phyloP scores from a whole-genome alignment of 2,113 vertebrate species.

The Arizona elegans region DNA sequence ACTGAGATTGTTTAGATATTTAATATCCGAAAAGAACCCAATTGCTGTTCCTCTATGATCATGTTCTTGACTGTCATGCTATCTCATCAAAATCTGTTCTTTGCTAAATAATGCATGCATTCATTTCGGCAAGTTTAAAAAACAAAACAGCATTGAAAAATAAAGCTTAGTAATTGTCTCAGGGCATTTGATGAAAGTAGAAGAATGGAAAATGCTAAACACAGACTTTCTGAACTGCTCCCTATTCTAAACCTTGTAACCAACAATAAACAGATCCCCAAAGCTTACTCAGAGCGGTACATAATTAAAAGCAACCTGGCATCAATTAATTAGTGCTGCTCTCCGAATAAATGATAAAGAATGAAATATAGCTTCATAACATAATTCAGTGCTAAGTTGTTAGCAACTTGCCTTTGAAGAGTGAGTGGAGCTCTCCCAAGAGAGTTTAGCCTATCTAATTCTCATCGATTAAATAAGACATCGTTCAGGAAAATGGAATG shows the following conservation, averaged over 20 bases:
- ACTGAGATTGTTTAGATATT: not conserved
- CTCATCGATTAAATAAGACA: conserved; percentile 18
- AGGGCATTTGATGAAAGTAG: not conserved
- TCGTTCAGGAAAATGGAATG: conserved; percentile 18
- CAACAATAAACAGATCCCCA: conserved; percentile 21
- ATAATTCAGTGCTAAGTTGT: not conserved
- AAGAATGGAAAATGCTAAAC: not conserved
- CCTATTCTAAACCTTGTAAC: not conserved
- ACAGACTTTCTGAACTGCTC: not conserved
- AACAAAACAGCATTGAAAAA: not conserved
- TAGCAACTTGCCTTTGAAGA: conserved; percentile 26
- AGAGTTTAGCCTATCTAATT: conserved; percentile 1
- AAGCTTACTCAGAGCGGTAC: conserved; percentile 3
- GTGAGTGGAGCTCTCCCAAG: conserved; percentile 9
- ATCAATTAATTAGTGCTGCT: conserved; percentile 20
- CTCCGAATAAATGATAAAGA: conserved; percentile 38
- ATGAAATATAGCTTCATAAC: conserved; percentile 19
- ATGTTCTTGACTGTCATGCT: accelerated
- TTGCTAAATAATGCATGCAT: not conserved
- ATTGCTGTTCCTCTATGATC: not conserved
- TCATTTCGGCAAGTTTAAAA: not conserved
- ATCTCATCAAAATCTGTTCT: not conserved
- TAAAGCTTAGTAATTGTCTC: not conserved
- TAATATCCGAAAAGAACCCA: not conserved
- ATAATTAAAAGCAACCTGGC: conserved; percentile 39